These are phyloP conservation scores for Carcina quercana DNA, from an alignment of 2,888 invertebrate genomes.

Conservation along the genomic window DNA sequence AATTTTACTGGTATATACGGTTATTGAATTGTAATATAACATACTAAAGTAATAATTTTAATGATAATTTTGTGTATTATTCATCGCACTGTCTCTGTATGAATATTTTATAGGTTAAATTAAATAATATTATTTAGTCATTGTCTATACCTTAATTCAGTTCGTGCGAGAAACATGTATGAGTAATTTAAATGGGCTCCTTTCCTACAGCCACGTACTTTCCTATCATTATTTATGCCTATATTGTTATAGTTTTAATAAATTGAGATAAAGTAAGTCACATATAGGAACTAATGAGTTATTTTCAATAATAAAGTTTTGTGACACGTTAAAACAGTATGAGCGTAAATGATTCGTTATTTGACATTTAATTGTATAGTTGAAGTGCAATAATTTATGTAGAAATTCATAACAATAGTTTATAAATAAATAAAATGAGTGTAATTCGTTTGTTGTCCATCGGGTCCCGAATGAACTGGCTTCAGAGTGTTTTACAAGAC, in stretches of 20 bases:
- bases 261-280: conserved; percentile 34
- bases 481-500: conserved; percentile 56
- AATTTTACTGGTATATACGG: too few relatives aligned
- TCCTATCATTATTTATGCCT: conserved; percentile 64
- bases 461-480: conserved; percentile 49
- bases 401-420: conserved; percentile 53
- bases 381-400: conserved; percentile 68
- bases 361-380: conserved; percentile 45
- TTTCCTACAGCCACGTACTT: conserved; percentile 61
- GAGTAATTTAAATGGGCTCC: conserved; percentile 54
- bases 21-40: too few relatives aligned
- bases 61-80: too few relatives aligned
- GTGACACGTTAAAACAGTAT: conserved; percentile 33
- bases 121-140: conserved; percentile 71
- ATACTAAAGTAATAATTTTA: too few relatives aligned
- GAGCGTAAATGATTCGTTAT: conserved; percentile 26
- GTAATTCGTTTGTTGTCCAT: conserved; percentile 46
- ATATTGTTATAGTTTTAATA: conserved; percentile 51
- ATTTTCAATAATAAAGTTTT: conserved; percentile 33
- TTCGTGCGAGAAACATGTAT: conserved; percentile 50
- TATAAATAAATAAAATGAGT: too few relatives aligned
- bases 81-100: conserved; percentile 32
- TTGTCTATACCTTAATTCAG: conserved; percentile 59
- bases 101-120: conserved; percentile 59
- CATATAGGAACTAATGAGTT: conserved; percentile 24